Conservation (phyloP, 2,888 invertebrate genomes). For the Standfussiana lucernea region DNA sequence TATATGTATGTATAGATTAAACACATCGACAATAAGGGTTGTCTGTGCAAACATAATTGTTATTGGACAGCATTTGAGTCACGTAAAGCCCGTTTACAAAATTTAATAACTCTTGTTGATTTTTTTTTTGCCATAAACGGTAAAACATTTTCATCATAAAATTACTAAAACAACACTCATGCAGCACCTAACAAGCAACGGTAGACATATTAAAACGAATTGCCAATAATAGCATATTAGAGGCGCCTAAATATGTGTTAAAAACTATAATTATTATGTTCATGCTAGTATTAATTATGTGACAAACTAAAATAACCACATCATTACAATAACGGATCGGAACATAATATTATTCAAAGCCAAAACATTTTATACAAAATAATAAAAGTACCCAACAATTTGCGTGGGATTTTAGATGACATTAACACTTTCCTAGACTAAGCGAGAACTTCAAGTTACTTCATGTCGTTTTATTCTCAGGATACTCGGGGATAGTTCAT, state of each 20-base stretch:
- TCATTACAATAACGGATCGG: background rate
- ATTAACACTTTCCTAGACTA: constrained; percentile 3
- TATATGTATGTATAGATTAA: too few species aligned
- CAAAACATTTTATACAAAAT: background rate
- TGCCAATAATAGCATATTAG: background rate
- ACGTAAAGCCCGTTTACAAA: background rate
- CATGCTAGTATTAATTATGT: background rate
- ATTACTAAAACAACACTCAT: background rate
- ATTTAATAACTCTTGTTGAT: background rate
- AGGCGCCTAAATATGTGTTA: background rate
- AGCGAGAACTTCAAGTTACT: background rate
- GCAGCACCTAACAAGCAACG: background rate
- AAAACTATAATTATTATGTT: background rate
- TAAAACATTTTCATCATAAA: background rate
- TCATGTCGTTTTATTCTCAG: constrained; percentile 7
- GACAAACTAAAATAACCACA: constrained; percentile 18
- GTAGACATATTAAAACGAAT: background rate
- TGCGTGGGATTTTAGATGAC: constrained; percentile 1
- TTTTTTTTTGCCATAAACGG: background rate
- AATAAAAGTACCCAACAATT: constrained; percentile 16
- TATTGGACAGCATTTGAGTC: background rate
- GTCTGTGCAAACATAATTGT: background rate
- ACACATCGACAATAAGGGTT: background rate
- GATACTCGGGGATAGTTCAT: background rate
- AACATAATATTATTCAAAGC: background rate